Percentiles rank a stretch among this genome's conserved stretches.
These are phyloP conservation scores for Graphium colonna DNA, from an alignment of 2,888 invertebrate genomes.

Conservation along the genomic window DNA sequence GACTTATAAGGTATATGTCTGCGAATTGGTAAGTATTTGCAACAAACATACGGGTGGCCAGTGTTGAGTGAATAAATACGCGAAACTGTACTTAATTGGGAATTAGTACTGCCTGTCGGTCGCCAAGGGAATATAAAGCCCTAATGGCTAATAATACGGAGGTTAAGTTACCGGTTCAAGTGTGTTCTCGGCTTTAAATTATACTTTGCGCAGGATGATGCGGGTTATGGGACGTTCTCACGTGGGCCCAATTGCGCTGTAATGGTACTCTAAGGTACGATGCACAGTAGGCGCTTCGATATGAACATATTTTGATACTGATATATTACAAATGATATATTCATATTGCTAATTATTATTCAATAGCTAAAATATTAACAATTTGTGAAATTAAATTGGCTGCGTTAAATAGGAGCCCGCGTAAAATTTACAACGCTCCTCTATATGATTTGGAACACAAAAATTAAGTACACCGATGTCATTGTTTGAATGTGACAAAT, in stretches of 20 bases:
- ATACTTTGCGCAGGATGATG: conserved; percentile 1
- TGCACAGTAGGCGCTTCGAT: not conserved
- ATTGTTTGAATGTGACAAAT: no score
- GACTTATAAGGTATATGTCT: no score
- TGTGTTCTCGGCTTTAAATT: conserved; percentile 19
- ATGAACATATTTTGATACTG: no score
- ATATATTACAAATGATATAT: conserved; percentile 7
- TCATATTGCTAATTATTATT: not conserved
- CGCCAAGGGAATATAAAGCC: conserved; percentile 1
- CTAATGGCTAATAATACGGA: conserved; percentile 15
- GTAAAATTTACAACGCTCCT: not conserved
- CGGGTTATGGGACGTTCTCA: conserved; percentile 7
- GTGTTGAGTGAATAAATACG: not conserved
- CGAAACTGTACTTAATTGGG: conserved; percentile 7
- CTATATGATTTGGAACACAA: not conserved
- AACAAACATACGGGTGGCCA: conserved; percentile 10
- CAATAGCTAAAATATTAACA: not conserved
- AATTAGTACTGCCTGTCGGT: conserved; percentile 8
- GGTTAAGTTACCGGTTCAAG: conserved; percentile 7
- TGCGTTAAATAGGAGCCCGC: not conserved
- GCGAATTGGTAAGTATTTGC: not conserved
- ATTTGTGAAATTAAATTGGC: not conserved
- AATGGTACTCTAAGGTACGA: conserved; percentile 15
- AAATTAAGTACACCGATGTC: not conserved
- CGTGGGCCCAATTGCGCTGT: conserved; percentile 5